Evolutionary conservation across 2,888 invertebrate genomes (phyloP).

Genomic region (Branchipolynoe longqiensis): DNA sequence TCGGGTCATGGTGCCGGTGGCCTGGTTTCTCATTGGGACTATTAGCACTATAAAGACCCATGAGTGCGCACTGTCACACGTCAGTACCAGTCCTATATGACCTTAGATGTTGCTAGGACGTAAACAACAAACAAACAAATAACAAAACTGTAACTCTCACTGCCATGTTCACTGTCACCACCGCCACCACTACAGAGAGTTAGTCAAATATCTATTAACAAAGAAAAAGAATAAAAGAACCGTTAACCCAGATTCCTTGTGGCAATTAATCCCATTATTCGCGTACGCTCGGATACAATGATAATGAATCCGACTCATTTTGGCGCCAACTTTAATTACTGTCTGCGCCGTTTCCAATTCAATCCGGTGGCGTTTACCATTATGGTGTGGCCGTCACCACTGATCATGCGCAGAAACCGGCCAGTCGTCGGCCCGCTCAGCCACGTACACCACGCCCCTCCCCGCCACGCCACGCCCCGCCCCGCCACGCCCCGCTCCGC

Average conservation of each 20-base stretch:
- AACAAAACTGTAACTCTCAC: too few species aligned
- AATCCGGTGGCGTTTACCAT: not conserved
- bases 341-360: conserved; percentile 11
- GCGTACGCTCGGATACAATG: not conserved
- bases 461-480: too few species aligned
- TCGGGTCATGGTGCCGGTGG: too few species aligned
- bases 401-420: not conserved
- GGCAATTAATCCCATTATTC: conserved; percentile 29
- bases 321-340: conserved; percentile 9
- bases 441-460: not conserved
- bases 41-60: too few species aligned
- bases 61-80: too few species aligned
- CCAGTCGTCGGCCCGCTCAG: not conserved
- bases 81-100: too few species aligned
- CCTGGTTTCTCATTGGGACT: too few species aligned
- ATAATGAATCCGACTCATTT: not conserved
- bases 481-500: too few species aligned
- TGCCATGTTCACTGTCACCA: too few species aligned
- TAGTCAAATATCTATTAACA: too few species aligned
- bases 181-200: not conserved
- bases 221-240: not conserved
- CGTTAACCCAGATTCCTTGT: not conserved
- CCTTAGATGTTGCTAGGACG: too few species aligned
- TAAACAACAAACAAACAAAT: too few species aligned
- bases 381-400: not conserved